Percentiles rank a stretch among this genome's conserved stretches.
Evolutionary conservation across 2,113 vertebrate genomes (phyloP).

Genomic region (Sceloporus undulatus): DNA sequence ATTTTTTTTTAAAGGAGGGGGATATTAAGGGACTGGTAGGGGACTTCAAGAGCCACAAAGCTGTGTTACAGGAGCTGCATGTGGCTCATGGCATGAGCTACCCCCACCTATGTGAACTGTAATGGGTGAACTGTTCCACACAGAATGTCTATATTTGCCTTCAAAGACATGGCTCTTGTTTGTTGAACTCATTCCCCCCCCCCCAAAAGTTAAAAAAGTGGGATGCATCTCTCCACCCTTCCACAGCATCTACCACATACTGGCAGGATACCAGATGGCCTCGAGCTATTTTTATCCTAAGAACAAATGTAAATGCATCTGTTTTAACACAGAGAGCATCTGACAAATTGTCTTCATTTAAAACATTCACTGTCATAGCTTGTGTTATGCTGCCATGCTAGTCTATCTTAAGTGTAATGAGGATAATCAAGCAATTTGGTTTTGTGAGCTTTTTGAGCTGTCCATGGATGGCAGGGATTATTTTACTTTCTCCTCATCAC

Average conservation of each 20-base stretch:
- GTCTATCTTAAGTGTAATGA: not conserved
- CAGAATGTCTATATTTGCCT: too few relatives aligned
- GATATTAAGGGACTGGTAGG: too few relatives aligned
- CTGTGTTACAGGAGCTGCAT: too few relatives aligned
- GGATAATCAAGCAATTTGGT: conserved; percentile 23
- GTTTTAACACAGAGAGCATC: not conserved
- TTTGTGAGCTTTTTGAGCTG: conserved; percentile 30
- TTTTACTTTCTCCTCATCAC: not conserved
- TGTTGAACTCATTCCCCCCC: too few relatives aligned
- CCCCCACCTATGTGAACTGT: too few relatives aligned
- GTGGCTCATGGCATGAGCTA: too few relatives aligned
- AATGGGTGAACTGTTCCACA: too few relatives aligned
- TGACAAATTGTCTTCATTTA: not conserved
- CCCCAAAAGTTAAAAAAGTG: not conserved
- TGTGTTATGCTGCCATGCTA: not conserved
- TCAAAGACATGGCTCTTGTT: too few relatives aligned
- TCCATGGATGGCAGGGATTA: conserved; percentile 26
- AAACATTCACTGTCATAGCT: conserved; percentile 22
- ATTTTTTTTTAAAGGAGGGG: too few relatives aligned
- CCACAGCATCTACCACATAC: not conserved
- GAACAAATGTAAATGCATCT: conserved; percentile 8
- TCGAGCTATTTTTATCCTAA: conserved; percentile 44
- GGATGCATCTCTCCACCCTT: not conserved
- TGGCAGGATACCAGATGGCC: not conserved
- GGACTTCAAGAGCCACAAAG: too few relatives aligned